Conservation (phyloP, 1,140 invertebrate species). For the Pseudomyrmex sp. region DNA sequence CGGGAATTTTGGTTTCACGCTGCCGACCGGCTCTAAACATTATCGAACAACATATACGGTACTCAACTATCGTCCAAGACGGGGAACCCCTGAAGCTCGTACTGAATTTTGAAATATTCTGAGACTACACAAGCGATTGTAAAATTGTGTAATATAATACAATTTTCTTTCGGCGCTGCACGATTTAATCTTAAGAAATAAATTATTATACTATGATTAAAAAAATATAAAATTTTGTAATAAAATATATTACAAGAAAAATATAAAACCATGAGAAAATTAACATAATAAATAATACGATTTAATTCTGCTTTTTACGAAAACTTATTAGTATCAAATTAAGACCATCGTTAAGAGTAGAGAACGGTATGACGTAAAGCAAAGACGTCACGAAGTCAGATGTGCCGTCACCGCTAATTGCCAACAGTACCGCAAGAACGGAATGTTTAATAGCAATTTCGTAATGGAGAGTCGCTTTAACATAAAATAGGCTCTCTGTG, state of each 20-base stretch:
- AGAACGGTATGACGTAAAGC: background rate
- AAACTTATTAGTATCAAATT: slow-evolving; percentile 13
- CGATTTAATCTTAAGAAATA: slow-evolving; percentile 13
- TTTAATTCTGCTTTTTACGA: background rate
- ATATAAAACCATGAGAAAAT: background rate
- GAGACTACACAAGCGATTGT: background rate
- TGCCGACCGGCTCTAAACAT: slow-evolving; percentile 89
- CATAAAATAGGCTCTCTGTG: slow-evolving; percentile 29
- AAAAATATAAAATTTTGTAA: slow-evolving; percentile 1
- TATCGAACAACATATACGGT: slow-evolving; percentile 40
- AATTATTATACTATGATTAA: background rate
- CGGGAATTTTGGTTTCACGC: slow-evolving; percentile 89
- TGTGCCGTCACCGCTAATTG: slow-evolving; percentile 9
- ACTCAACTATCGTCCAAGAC: background rate
- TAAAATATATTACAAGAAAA: background rate
- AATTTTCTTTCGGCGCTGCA: background rate
- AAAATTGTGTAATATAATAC: background rate
- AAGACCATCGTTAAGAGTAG: background rate
- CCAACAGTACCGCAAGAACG: slow-evolving; percentile 1
- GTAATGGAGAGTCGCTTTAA: slow-evolving; percentile 21
- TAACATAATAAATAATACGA: background rate
- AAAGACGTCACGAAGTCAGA: background rate
- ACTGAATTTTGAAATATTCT: background rate
- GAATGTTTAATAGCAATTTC: slow-evolving; percentile 51
- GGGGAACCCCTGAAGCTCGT: slow-evolving; percentile 58